phyloP scores from a whole-genome alignment of 1,140 invertebrate species.

The Gonatopus flavifemur region DNA sequence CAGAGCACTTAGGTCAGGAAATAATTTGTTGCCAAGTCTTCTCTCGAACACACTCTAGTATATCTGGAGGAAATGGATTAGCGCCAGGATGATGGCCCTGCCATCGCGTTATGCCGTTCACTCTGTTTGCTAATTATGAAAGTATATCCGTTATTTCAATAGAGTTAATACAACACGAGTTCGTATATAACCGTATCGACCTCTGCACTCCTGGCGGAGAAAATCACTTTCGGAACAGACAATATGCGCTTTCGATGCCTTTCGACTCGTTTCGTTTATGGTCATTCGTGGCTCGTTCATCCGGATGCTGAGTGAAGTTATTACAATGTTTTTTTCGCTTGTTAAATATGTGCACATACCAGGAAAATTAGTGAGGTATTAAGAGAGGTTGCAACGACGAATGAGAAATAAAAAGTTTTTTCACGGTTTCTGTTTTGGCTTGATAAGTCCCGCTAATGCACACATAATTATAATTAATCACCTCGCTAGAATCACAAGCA shows the following conservation, averaged over 20 bases:
- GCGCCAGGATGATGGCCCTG: not conserved
- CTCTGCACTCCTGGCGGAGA: not conserved
- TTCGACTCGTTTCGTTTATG: not conserved
- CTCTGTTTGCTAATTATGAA: slow-evolving; percentile 11
- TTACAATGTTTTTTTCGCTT: no score
- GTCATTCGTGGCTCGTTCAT: slow-evolving; percentile 3
- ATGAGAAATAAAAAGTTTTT: no score
- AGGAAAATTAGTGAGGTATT: slow-evolving; percentile 2
- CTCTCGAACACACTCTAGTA: not conserved
- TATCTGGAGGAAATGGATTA: slow-evolving; percentile 18
- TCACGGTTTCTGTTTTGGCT: no score
- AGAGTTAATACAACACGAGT: not conserved
- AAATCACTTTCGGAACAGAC: slow-evolving; percentile 12
- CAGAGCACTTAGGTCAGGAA: slow-evolving; percentile 9
- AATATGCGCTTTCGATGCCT: no score
- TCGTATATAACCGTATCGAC: not conserved
- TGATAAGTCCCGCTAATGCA: no score
- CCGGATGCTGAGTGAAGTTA: no score
- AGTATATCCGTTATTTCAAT: slow-evolving; percentile 22
- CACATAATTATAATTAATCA: no score
- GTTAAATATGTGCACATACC: not conserved
- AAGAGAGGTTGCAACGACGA: no score
- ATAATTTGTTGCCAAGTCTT: slow-evolving; percentile 18
- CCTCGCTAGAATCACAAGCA: no score
- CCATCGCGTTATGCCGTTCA: no score